Base-by-base conservation (phyloP, 1,140 invertebrate species). In the Cataglyphis hispanica region DNA sequence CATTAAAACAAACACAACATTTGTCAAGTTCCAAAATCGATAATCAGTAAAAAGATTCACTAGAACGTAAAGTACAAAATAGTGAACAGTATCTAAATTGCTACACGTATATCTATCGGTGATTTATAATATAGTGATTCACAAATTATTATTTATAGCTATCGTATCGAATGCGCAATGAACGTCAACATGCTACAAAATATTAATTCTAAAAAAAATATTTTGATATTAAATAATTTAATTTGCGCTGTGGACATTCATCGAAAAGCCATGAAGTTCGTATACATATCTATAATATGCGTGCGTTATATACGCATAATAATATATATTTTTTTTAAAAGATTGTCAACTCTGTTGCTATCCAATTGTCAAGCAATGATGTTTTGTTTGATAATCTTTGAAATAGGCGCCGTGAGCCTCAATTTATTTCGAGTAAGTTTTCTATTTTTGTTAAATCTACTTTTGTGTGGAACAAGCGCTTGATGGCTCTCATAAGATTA, bases 221-320 rank as follows among this genome's bases (percentile, higher is more conserved):
- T n/a, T 37, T 25, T 25, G 8, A 67, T 46, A 19, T 46, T 0
- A 0, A 13, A 50, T 0, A 19, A 3, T 2, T 34, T 80, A 67
- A 40, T 25, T 37, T 80, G 2, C 37, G 76, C 63, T 0, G 43
- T 80, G 1, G 13, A 80, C 1, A 69, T 80, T 53, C 76, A 80
- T 3, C 76, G 40, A 6, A 31, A 80, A 80, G 76, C 76, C 40
- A 53, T 50, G 31, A 67, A 69, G 76, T 80, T 56, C 2, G 63
- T 80, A 67, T 25, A 10, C 2, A n/a, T n/a, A n/a, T 10, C 1
- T 4, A 64, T 16, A 63, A 40, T 63, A n/a, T 13, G 16, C 13
- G n/a, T 22, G 25, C 0, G 46, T 0, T 46, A 16, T 40, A 25
- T 43, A 76, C 4, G 3, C 6, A n/a, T 22, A 43, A 0, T 63